Evolutionary conservation across 37 sponge, comb jelly and placozoan species (phyloP).

Genomic region (Eunapius fragilis): DNA sequence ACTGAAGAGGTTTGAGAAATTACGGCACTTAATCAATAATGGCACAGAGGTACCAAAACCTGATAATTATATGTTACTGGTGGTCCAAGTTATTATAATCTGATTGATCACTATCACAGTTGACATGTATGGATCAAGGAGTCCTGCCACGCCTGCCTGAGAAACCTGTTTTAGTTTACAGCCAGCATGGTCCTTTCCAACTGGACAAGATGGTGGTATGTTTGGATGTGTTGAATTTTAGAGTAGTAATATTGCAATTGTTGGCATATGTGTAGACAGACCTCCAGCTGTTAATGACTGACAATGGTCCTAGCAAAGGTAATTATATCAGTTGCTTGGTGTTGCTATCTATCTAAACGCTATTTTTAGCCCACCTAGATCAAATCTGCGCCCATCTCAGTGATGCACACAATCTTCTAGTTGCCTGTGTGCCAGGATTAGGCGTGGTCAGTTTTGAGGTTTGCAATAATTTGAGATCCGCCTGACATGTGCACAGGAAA

Average conservation of each 20-base stretch:
- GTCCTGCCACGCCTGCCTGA: neutral
- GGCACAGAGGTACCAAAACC: neutral
- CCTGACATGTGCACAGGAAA: neutral
- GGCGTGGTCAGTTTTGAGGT: neutral
- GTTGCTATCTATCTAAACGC: too few relatives aligned
- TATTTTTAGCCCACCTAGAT: neutral
- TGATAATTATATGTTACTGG: neutral
- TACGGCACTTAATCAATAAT: neutral
- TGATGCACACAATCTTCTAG: neutral
- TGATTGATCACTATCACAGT: neutral
- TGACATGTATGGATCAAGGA: neutral
- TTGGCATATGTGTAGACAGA: neutral
- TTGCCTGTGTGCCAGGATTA: neutral
- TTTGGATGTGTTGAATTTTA: neutral
- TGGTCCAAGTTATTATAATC: too few relatives aligned
- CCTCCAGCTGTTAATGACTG: neutral
- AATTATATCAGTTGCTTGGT: too few relatives aligned
- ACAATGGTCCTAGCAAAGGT: neutral
- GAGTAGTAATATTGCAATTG: neutral
- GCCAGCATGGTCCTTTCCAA: neutral
- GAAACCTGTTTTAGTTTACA: neutral
- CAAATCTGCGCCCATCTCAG: neutral
- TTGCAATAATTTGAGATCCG: neutral
- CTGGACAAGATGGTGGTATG: neutral
- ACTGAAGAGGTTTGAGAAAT: neutral